A percentile compares a stretch with the other conserved stretches of the same genome.
Conservation (phyloP, 2,113 vertebrate species). For the Uropsilus gracilis region DNA sequence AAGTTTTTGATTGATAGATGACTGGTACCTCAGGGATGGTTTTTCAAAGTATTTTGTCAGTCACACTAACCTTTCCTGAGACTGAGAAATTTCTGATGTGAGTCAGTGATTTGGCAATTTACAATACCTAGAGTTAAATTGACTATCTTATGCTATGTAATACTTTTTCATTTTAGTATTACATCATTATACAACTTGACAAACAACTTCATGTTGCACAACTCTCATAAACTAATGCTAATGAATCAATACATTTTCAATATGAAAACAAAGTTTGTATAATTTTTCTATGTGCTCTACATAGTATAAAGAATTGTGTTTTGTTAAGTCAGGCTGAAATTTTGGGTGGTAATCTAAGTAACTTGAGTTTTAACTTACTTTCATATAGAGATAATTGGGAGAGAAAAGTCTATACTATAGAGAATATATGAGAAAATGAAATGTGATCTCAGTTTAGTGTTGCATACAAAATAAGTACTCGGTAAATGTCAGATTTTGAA, state of each 20-base stretch:
- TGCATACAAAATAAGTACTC: not conserved
- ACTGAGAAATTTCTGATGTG: conserved; percentile 10
- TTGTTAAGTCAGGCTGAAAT: not conserved
- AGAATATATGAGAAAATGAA: not conserved
- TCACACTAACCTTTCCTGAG: conserved; percentile 16
- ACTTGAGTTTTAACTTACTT: not conserved
- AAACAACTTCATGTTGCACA: not conserved
- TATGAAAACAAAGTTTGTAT: not conserved
- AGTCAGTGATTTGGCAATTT: not conserved
- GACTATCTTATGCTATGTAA: not conserved
- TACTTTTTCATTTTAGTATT: conserved; percentile 30
- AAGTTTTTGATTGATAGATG: conserved; percentile 50
- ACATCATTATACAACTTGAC: not conserved
- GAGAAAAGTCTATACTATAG: not conserved
- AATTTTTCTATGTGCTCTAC: not conserved
- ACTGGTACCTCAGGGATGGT: not conserved
- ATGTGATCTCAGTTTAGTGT: not conserved
- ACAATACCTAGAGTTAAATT: not conserved
- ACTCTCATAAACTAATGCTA: not conserved
- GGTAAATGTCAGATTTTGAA: conserved; percentile 13
- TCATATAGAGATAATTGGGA: not conserved
- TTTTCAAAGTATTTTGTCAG: conserved; percentile 39
- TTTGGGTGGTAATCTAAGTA: not conserved
- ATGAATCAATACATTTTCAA: not conserved
- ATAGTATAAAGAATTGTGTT: not conserved